Conservation (phyloP, 2,888 invertebrate species). For the Synergus gifuensis region DNA sequence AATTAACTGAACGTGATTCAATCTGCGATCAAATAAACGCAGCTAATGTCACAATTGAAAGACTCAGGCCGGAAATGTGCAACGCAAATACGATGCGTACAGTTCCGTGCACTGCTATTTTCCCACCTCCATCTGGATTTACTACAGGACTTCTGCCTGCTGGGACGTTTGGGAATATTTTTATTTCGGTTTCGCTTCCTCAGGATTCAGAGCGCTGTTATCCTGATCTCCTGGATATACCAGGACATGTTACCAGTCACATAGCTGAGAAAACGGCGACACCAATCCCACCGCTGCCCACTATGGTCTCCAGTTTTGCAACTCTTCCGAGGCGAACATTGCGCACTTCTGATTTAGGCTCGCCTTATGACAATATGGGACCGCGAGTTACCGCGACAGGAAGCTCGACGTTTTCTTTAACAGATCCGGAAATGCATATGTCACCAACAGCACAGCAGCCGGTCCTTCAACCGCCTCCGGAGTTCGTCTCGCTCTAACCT, state of each 20-base stretch:
- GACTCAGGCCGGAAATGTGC: conserved; percentile 62
- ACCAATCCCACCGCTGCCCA: conserved; percentile 68
- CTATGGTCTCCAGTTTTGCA: conserved; percentile 74
- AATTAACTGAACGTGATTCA: conserved; percentile 66
- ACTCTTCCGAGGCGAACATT: conserved; percentile 78
- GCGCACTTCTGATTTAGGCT: conserved; percentile 78
- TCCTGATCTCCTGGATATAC: conserved; percentile 89
- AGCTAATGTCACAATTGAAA: conserved; percentile 78
- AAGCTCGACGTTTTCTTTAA: conserved; percentile 91
- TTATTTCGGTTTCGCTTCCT: conserved; percentile 89
- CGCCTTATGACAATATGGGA: conserved; percentile 94
- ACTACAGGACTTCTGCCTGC: conserved; percentile 78
- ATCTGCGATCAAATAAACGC: conserved; percentile 70
- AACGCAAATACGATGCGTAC: conserved; percentile 69
- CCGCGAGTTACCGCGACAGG: conserved; percentile 93
- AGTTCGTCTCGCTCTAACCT: conserved; percentile 80
- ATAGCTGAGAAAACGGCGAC: conserved; percentile 72
- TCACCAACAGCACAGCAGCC: conserved; percentile 79
- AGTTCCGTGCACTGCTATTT: conserved; percentile 78
- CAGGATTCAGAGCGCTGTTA: conserved; percentile 88
- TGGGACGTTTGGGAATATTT: conserved; percentile 86
- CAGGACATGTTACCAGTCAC: conserved; percentile 75
- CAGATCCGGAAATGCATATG: conserved; percentile 79
- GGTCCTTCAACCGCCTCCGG: conserved; percentile 80
- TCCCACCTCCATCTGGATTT: conserved; percentile 78